A percentile compares a stretch with the other conserved stretches of the same genome.
phyloP scores from a whole-genome alignment of 2,797 vertebrate species.

The Avahi laniger region DNA sequence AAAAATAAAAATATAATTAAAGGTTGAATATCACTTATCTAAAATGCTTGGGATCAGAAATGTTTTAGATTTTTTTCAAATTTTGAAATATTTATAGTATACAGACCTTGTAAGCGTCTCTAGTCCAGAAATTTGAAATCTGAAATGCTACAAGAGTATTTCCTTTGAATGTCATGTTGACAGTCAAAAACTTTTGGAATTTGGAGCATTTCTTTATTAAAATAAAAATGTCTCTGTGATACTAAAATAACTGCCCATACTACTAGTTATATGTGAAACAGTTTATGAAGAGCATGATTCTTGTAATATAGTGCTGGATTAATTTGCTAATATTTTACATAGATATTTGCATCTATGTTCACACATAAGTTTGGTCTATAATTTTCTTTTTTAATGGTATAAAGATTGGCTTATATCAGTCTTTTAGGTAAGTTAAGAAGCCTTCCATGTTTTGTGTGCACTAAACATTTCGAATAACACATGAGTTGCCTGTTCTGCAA shows the following conservation, averaged over 20 bases:
- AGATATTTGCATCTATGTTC: background rate
- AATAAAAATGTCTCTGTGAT: background rate
- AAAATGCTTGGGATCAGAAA: background rate
- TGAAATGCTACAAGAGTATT: background rate
- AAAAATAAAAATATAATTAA: background rate
- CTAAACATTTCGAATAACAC: background rate
- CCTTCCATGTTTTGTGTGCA: background rate
- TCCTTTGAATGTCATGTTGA: background rate
- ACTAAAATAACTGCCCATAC: background rate
- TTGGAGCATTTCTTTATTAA: background rate
- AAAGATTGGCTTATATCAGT: background rate
- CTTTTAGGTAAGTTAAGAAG: background rate
- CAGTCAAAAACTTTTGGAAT: background rate
- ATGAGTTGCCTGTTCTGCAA: background rate
- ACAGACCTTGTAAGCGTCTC: background rate
- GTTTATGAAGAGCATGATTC: background rate
- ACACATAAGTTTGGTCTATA: background rate
- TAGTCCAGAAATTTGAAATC: background rate
- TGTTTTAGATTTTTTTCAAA: background rate
- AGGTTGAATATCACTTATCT: background rate
- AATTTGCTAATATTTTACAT: constrained; percentile 17
- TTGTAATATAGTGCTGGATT: background rate
- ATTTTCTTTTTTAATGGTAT: background rate
- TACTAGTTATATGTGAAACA: background rate
- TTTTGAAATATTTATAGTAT: background rate